Conservation (phyloP, 2,888 invertebrate genomes). For the Orthonevra nobilis region DNA sequence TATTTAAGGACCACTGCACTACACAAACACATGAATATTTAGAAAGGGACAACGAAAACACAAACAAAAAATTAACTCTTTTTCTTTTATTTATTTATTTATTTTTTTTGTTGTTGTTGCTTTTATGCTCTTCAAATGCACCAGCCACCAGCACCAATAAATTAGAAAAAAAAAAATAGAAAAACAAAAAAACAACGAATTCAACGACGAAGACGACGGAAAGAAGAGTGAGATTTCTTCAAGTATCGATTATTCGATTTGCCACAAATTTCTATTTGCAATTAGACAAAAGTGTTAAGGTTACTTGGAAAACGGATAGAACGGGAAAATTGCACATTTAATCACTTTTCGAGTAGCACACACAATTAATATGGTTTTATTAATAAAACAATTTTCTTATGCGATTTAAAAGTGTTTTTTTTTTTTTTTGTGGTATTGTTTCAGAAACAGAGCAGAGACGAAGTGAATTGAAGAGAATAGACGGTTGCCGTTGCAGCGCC, state of each 20-base stretch:
- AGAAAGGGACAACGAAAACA: conserved; percentile 14
- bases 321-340: conserved; percentile 15
- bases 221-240: conserved; percentile 62
- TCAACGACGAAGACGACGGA: conserved; percentile 40
- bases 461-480: conserved; percentile 51
- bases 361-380: conserved; percentile 34
- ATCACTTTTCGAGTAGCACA: conserved; percentile 14
- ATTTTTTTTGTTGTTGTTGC: too few species aligned
- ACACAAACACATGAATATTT: conserved; percentile 43
- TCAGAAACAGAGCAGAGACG: conserved; percentile 45
- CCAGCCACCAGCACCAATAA: too few species aligned
- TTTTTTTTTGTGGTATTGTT: conserved; percentile 33
- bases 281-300: conserved; percentile 17
- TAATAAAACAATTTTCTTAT: conserved; percentile 58
- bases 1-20: conserved; percentile 45
- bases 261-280: conserved; percentile 39
- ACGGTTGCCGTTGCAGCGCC: conserved; percentile 44
- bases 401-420: too few species aligned
- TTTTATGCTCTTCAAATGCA: conserved; percentile 50
- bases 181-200: too few species aligned
- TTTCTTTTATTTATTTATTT: conserved; percentile 12
- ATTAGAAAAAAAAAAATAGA: conserved; percentile 38
- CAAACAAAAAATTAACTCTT: conserved; percentile 40
- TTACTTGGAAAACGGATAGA: not conserved
- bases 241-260: conserved; percentile 64